Conservation (phyloP, 92 coral and sea anemone species). For the Hydrozoanthus gracilis region DNA sequence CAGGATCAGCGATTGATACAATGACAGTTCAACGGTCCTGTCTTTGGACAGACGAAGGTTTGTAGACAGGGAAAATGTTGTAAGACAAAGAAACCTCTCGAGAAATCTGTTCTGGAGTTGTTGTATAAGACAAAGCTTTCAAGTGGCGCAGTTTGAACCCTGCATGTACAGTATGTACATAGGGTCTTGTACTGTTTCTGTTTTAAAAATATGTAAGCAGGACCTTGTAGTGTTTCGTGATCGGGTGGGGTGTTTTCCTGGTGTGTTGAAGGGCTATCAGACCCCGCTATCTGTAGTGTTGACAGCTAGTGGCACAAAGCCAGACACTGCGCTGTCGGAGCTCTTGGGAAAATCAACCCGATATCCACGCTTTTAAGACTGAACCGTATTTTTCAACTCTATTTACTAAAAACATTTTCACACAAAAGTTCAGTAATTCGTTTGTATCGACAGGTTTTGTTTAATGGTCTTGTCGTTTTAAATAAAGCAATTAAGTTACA, state of each 20-base stretch:
- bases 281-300: constrained; percentile 72
- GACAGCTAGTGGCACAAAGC: constrained; percentile 86
- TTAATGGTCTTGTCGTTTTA: constrained; percentile 79
- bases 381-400: constrained; percentile 59
- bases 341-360: constrained; percentile 73
- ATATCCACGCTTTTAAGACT: constrained; percentile 72
- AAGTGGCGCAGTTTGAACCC: constrained; percentile 31
- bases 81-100: constrained; percentile 27
- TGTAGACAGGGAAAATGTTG: constrained; percentile 20
- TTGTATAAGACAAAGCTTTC: constrained; percentile 33
- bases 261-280: constrained; percentile 71
- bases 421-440: constrained; percentile 93
- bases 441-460: constrained; percentile 91
- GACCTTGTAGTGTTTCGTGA: constrained; percentile 72
- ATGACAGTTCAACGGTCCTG: not conserved
- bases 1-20: not conserved
- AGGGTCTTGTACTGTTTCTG: constrained; percentile 26
- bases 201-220: not conserved
- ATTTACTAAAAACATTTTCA: constrained; percentile 71
- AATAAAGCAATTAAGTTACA: constrained; percentile 92
- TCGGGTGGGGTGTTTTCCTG: constrained; percentile 79
- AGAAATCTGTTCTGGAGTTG: not conserved
- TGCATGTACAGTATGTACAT: constrained; percentile 41
- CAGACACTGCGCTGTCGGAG: constrained; percentile 72
- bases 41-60: constrained; percentile 3